Percentiles rank a stretch among this genome's conserved stretches.
Evolutionary conservation across 2,888 invertebrate species (phyloP).

Genomic region (Meteorus colon): DNA sequence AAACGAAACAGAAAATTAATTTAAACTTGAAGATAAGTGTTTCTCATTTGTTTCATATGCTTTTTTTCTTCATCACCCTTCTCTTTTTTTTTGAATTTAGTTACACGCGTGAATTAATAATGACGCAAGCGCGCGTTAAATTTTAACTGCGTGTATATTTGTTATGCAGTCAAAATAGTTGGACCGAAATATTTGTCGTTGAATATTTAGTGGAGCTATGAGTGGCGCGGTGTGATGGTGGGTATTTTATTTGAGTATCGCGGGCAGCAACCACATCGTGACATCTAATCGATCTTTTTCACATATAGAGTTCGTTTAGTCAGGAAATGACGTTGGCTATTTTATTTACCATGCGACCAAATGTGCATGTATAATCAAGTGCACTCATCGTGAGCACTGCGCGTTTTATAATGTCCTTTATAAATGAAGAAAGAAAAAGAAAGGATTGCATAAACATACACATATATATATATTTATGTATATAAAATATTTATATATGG

Average conservation of each 20-base stretch:
- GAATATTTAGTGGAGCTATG: neutral
- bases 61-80: neutral
- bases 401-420: slow-evolving; percentile 11
- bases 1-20: slow-evolving; percentile 7
- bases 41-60: neutral
- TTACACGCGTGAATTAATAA: neutral
- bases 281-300: slow-evolving; percentile 32
- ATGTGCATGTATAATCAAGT: slow-evolving; percentile 18
- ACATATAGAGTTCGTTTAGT: slow-evolving; percentile 29
- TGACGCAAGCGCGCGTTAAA: neutral
- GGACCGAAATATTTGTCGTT: neutral
- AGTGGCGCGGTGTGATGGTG: neutral
- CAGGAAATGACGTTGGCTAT: slow-evolving; percentile 38
- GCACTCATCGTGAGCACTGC: neutral
- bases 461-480: neutral
- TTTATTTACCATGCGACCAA: slow-evolving; percentile 16
- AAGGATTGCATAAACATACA: neutral
- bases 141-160: neutral
- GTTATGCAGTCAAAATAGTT: neutral
- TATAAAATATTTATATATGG: neutral
- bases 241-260: neutral
- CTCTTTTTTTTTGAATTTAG: neutral
- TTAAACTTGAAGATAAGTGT: neutral
- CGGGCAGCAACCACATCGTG: slow-evolving; percentile 23
- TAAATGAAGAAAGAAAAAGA: neutral